Evolutionary conservation across 1,140 invertebrate species (phyloP), one percentile per base, ranked within the genome.

Genomic region (Notospermus geniculatus): DNA sequence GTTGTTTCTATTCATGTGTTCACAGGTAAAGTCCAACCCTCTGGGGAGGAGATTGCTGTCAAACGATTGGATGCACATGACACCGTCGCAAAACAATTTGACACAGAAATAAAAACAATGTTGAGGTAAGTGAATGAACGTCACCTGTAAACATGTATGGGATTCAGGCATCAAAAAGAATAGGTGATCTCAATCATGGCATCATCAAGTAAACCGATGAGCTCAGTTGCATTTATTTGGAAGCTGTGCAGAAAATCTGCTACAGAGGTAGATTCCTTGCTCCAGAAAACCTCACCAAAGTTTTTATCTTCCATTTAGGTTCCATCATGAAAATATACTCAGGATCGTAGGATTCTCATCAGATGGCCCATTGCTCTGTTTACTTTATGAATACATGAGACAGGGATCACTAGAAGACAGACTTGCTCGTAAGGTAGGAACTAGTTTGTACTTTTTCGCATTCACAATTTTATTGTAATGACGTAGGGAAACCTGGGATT

Each of bases 361-460:
- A 64, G 85, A 88, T 82, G 85, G 85, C 0, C 83, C 84, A 2
- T 80, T 80, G 9, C 73, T 75, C 60, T 90, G 88, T 77, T 81
- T 90, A 32, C 80, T 90, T 1, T 89, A 88, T 75, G 85, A 87
- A 70, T 90, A 85, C 73, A 85, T 90, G 74, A 74, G 83, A 53
- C 87, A 88, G 65, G 89, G 88, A 1, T 87, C 87, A n/a, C 74
- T 90, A 41, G 82, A 85, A 60, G 84, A 89, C 62, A 83, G 85
- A 68, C 77, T 90, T 27, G 71, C 74, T 2, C 80, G 77, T 62
- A 65, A 74, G 68, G 81, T 82, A 65, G 57, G 59, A 23, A n/a
- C n/a, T n/a, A n/a, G n/a, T n/a, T n/a, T n/a, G n/a, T n/a, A n/a
- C n/a, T n/a, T n/a, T n/a, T n/a, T n/a, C n/a, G n/a, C n/a, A n/a